Conservation (phyloP, 30 jellyfish, hydroid and myxozoan species). For the Rhopilema esculentum region DNA sequence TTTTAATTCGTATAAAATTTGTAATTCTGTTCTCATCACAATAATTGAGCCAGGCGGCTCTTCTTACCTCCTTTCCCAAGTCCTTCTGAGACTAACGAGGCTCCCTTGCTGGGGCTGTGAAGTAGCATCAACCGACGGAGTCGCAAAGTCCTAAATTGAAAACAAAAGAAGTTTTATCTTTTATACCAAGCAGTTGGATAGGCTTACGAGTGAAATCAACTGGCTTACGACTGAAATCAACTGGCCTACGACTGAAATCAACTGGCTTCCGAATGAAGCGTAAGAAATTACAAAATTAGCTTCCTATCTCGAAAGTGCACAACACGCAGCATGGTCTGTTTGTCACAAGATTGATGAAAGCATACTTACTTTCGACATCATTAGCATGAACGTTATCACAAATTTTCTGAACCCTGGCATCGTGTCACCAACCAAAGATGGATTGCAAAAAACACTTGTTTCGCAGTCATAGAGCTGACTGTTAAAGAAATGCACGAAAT, state of each 20-base stretch:
- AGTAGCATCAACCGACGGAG: constrained; percentile 52
- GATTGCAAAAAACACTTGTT: constrained; percentile 54
- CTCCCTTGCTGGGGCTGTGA: constrained; percentile 3
- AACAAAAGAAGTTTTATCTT: not conserved
- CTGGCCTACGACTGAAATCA: too few species aligned
- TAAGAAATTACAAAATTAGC: too few species aligned
- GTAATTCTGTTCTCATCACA: too few species aligned
- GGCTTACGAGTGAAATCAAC: too few species aligned
- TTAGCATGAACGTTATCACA: constrained; percentile 70
- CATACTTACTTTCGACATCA: constrained; percentile 77
- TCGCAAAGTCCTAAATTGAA: constrained; percentile 70
- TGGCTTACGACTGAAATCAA: too few species aligned
- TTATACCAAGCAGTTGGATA: too few species aligned
- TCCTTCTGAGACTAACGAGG: constrained; percentile 45
- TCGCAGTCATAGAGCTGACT: constrained; percentile 70
- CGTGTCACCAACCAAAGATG: constrained; percentile 40
- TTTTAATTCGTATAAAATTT: too few species aligned
- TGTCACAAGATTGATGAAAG: not conserved
- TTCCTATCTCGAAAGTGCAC: too few species aligned
- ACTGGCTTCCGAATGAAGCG: too few species aligned
- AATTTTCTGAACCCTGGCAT: constrained; percentile 78
- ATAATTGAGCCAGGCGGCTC: too few species aligned
- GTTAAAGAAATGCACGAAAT: constrained; percentile 73
- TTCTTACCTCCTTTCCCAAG: constrained; percentile 80
- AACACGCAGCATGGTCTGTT: too few species aligned